phyloP scores from a whole-genome alignment of 2,888 invertebrate species.

The Apotomis betuletana region DNA sequence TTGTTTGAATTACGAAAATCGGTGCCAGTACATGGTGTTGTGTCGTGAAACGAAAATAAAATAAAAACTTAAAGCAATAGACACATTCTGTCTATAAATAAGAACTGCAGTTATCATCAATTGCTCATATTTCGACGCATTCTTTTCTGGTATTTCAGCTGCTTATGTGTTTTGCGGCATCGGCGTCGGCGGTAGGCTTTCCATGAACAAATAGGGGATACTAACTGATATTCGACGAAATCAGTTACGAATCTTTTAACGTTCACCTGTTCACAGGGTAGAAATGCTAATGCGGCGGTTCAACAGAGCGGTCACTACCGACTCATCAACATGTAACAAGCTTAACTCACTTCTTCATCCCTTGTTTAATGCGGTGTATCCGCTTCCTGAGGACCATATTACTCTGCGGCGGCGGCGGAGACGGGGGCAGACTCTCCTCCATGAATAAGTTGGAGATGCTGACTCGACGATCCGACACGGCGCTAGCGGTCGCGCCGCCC shows the following conservation, averaged over 20 bases:
- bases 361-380: conserved; percentile 93
- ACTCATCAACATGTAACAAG: neutral
- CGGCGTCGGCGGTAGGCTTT: conserved; percentile 81
- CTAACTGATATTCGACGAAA: conserved; percentile 31
- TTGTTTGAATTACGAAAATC: too few species aligned
- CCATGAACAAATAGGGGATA: conserved; percentile 69
- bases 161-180: conserved; percentile 92
- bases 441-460: conserved; percentile 66
- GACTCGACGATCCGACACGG: conserved; percentile 76
- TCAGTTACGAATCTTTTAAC: too few species aligned
- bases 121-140: conserved; percentile 93
- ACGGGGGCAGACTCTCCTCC: conserved; percentile 80
- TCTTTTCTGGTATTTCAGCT: conserved; percentile 90
- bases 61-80: too few species aligned
- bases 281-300: too few species aligned
- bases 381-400: conserved; percentile 94
- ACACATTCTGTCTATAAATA: too few species aligned
- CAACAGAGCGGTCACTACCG: neutral
- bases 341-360: conserved; percentile 88
- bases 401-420: conserved; percentile 89
- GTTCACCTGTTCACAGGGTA: too few species aligned
- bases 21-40: too few species aligned
- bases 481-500: conserved; percentile 76
- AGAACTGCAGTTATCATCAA: conserved; percentile 85
- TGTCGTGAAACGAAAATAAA: too few species aligned